Conservation (phyloP, 1,140 invertebrate genomes). For the Dreissena rostriformis region DNA sequence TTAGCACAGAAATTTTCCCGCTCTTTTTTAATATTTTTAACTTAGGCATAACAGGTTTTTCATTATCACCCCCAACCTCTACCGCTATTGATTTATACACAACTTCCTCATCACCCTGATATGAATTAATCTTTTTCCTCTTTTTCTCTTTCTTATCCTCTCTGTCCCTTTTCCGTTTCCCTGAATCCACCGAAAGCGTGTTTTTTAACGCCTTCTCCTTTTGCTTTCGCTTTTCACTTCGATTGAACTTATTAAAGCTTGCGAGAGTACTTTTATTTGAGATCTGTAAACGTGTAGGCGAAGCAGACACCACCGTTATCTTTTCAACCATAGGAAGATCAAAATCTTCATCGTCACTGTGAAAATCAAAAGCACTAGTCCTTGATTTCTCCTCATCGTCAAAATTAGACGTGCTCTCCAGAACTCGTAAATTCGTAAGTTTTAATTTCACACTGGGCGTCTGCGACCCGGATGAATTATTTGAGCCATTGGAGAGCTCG, state of each 20-base stretch:
- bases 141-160: conserved; percentile 73
- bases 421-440: conserved; percentile 37
- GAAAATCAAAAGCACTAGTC: conserved; percentile 71
- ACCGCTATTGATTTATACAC: conserved; percentile 68
- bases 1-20: conserved; percentile 53
- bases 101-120: conserved; percentile 52
- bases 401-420: conserved; percentile 43
- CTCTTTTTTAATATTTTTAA: conserved; percentile 68
- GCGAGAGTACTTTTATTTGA: conserved; percentile 67
- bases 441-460: conserved; percentile 52
- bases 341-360: conserved; percentile 74
- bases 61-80: conserved; percentile 57
- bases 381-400: conserved; percentile 58
- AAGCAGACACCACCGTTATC: conserved; percentile 66
- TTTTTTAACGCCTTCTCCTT: conserved; percentile 63
- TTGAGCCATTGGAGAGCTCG: conserved; percentile 52
- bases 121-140: conserved; percentile 71
- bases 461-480: conserved; percentile 32
- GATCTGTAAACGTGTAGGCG: conserved; percentile 72
- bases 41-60: conserved; percentile 63
- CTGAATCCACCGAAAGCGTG: conserved; percentile 60
- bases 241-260: conserved; percentile 65
- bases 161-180: conserved; percentile 73
- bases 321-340: conserved; percentile 54
- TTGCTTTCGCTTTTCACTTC: conserved; percentile 72